Base-by-base conservation (phyloP, 30 jellyfish, hydroid and myxozoan genomes). In the Cassiopea xamachana region DNA sequence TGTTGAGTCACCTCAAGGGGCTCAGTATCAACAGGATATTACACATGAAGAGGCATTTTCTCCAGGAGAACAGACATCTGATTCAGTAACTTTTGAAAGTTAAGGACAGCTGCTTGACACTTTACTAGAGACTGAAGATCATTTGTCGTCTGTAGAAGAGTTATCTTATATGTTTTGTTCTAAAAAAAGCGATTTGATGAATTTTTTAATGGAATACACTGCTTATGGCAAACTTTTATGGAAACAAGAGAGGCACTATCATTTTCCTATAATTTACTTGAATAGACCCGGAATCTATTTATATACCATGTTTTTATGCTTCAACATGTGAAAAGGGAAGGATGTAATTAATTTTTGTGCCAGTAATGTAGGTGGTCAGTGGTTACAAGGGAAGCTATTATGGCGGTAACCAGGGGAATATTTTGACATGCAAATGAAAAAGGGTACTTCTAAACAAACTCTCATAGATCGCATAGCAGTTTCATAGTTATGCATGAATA, bases 1-100 rank as follows among this genome's bases (percentile, higher is more conserved):
- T 67, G 46, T 67, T 67, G 76, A 67, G 76, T 67, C 18, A 67
- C 7, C 76, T 2, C 76, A 67, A 67, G 76, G 76, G 76, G 9
- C 9, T 51, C 64, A 67, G 76, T 67, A 67, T 19, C 76, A 67
- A 67, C 76, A 19, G 76, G 15, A 19, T 67, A 19, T 67, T 67
- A 67, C 76, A 67, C 76, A 19, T 67, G 76, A 13, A 19, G 15
- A 67, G 76, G 46, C 6, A 19, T 67, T 13, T 67, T 2, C 76
- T 60, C 12, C 70, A 60, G 70, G 15, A 60, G 76, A 67, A 67
- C 76, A 67, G 6, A 14, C 76, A 67, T 67, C 76, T 67, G 76
- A 67, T 2, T 19, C 76, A 67, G 18, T 67, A 67, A 67, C 6
- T 67, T 67, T 67, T 67, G 76, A 67, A 67, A 19, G 76, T 7